phyloP scores from a whole-genome alignment of 2,797 vertebrate species.

The Diplodus puntazzo region DNA sequence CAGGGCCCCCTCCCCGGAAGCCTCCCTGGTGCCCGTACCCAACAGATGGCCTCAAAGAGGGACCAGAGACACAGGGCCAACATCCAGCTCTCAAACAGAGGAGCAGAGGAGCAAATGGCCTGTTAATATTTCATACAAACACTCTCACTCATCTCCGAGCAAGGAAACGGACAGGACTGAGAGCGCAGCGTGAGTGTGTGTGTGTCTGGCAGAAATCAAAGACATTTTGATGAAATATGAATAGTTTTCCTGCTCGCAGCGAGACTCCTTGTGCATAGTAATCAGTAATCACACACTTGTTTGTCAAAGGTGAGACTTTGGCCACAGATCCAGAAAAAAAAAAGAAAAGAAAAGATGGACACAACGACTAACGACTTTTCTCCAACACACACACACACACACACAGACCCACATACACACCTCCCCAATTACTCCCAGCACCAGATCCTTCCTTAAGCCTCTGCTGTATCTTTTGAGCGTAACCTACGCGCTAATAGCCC shows the following conservation, averaged over 20 bases:
- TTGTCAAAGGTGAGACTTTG: slow-evolving; percentile 50
- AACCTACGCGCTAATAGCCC: slow-evolving; percentile 79
- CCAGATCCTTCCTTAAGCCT: slow-evolving; percentile 75
- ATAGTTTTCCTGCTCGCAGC: slow-evolving; percentile 68
- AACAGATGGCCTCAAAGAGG: slow-evolving; percentile 91
- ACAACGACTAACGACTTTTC: neutral
- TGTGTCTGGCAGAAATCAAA: slow-evolving; percentile 74
- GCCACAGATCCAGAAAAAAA: slow-evolving; percentile 20
- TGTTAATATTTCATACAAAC: slow-evolving; percentile 87
- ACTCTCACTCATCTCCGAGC: slow-evolving; percentile 78
- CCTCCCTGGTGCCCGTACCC: slow-evolving; percentile 84
- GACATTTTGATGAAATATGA: slow-evolving; percentile 79
- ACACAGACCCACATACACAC: slow-evolving; percentile 19
- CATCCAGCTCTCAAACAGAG: slow-evolving; percentile 83
- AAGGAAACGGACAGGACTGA: slow-evolving; percentile 70
- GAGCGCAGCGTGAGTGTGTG: slow-evolving; percentile 44
- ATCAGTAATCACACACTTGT: slow-evolving; percentile 46
- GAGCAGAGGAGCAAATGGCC: slow-evolving; percentile 85
- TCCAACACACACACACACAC: slow-evolving; percentile 6
- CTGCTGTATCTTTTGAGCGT: slow-evolving; percentile 69
- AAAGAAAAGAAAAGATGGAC: neutral
- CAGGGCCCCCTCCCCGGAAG: slow-evolving; percentile 78
- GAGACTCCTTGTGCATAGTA: slow-evolving; percentile 59
- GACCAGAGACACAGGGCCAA: slow-evolving; percentile 84
- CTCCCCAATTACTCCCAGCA: slow-evolving; percentile 65